Conservation (phyloP, 2,797 vertebrate genomes). For the Sphenodon punctatus region DNA sequence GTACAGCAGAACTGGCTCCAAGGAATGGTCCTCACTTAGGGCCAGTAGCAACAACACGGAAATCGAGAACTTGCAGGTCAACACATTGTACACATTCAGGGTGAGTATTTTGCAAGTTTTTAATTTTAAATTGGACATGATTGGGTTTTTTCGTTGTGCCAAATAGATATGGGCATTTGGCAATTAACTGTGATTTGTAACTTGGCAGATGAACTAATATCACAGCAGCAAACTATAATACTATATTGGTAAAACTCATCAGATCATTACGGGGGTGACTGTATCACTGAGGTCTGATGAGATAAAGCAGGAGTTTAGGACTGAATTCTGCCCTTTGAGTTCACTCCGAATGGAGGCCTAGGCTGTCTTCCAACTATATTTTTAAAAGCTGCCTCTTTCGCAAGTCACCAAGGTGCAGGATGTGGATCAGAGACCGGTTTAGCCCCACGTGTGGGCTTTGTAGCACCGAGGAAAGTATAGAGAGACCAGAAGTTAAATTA, state of each 20-base stretch:
- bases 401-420: not conserved
- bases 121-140: accelerated
- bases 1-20: conserved; percentile 80
- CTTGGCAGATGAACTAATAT: too few relatives aligned
- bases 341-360: not conserved
- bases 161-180: too few relatives aligned
- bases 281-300: not conserved
- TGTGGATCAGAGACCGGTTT: conserved; percentile 45
- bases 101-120: conserved; percentile 75
- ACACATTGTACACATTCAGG: conserved; percentile 84
- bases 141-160: too few relatives aligned
- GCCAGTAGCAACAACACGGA: conserved; percentile 71
- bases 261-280: too few relatives aligned
- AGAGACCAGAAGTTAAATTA: not conserved
- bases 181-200: too few relatives aligned
- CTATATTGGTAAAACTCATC: too few relatives aligned
- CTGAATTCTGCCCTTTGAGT: not conserved
- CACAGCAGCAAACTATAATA: too few relatives aligned
- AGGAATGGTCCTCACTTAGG: conserved; percentile 89
- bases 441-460: conserved; percentile 18
- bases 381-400: conserved; percentile 11
- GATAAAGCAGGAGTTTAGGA: not conserved
- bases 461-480: conserved; percentile 19
- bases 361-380: not conserved
- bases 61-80: conserved; percentile 82